Conservation (phyloP, 2,888 invertebrate genomes). For the Standfussiana lucernea region DNA sequence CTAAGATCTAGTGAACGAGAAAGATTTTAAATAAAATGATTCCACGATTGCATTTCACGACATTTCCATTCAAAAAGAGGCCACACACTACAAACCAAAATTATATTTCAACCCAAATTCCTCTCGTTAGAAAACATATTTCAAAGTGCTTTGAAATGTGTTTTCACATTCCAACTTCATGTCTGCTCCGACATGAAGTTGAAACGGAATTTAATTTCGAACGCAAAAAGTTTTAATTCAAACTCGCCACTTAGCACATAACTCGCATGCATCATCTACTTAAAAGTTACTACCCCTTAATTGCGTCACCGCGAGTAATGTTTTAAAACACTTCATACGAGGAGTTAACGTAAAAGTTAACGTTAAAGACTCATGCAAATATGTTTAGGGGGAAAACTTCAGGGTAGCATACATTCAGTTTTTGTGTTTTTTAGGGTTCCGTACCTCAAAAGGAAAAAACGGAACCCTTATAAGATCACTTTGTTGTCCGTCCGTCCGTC, state of each 20-base stretch:
- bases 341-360: slow-evolving; percentile 79
- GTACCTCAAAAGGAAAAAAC: too few relatives aligned
- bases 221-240: slow-evolving; percentile 65
- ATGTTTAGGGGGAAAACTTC: slow-evolving; percentile 51
- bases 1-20: too few relatives aligned
- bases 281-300: slow-evolving; percentile 79
- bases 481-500: too few relatives aligned
- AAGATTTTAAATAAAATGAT: not conserved
- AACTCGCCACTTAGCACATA: slow-evolving; percentile 73
- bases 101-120: slow-evolving; percentile 23
- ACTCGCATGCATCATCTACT: slow-evolving; percentile 76
- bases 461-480: too few relatives aligned
- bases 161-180: too few relatives aligned
- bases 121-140: slow-evolving; percentile 35
- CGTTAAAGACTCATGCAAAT: slow-evolving; percentile 77
- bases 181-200: slow-evolving; percentile 51
- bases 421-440: too few relatives aligned
- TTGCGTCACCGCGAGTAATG: slow-evolving; percentile 83
- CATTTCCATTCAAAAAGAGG: not conserved
- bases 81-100: not conserved
- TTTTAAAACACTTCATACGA: slow-evolving; percentile 86
- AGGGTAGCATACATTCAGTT: not conserved
- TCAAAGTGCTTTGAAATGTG: too few relatives aligned
- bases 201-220: slow-evolving; percentile 65
- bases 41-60: not conserved